A percentile compares a stretch with the other conserved stretches of the same genome.
Evolutionary conservation across 2,888 invertebrate genomes (phyloP).

Genomic region (Diaphora mendica): DNA sequence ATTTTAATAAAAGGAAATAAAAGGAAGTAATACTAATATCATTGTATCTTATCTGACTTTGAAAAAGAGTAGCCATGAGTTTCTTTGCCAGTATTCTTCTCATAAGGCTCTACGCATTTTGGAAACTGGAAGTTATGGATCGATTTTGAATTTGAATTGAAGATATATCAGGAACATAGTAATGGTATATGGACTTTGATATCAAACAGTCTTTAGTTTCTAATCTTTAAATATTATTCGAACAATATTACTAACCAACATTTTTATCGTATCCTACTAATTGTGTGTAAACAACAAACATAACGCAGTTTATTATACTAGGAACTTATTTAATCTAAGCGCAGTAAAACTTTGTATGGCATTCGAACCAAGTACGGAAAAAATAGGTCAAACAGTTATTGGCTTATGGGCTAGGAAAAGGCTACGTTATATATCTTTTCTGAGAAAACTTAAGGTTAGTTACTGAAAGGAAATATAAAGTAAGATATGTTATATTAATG

Average conservation of each 20-base stretch:
- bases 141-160: no score
- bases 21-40: no score
- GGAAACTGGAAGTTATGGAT: no score
- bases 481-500: not conserved
- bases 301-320: not conserved
- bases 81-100: no score
- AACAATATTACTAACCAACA: not conserved
- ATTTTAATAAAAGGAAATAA: no score
- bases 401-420: not conserved
- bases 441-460: not conserved
- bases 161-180: no score
- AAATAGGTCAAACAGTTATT: not conserved
- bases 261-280: not conserved
- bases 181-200: not conserved
- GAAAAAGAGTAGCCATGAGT: no score
- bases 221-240: not conserved
- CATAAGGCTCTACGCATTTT: no score
- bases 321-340: not conserved
- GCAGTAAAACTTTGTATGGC: not conserved
- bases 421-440: not conserved
- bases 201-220: not conserved
- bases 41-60: no score
- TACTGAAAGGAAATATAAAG: not conserved
- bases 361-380: not conserved
- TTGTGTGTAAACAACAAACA: not conserved